Base-by-base conservation (phyloP, 1,140 invertebrate species). In the Drosophila funebris region DNA sequence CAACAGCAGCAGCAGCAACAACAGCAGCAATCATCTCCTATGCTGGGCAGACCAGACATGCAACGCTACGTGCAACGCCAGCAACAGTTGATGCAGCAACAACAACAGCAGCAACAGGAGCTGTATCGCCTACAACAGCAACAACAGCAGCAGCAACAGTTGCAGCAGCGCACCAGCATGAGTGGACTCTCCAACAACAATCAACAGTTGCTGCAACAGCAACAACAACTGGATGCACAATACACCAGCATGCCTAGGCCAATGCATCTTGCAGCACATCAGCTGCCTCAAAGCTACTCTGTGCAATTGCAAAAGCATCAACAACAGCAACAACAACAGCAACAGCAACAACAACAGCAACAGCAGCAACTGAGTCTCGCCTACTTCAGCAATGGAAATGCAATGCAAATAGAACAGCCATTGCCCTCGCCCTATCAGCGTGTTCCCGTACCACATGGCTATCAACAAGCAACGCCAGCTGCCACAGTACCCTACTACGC, bases 371-470 rank as follows among this genome's bases (percentile, higher is more conserved):
- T 92, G 81, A 63, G 90, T 85, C 71, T 91, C 78, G 60, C 56
- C 53, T 89, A 85, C 41, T 92, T 58, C 61, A 91, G 68, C 81
- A 91, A 64, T 54, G 77, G 68, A 41, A 91, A 58, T n/a, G 44
- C 29, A 3, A 6, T 11, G 8, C 52, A 36, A 37, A 14, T 75
- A 14, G 43, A 63, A 0, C 50, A 92, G 24, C 91, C 69, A 11
- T 39, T 83, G 48, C 80, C 82, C 0, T 91, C 90, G 53, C 80
- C 92, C 78, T 94, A 94, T 76, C 93, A 94, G 73, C 91, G 93
- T 29, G 93, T 94, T 18, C 93, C 93, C 0, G 88, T 93, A 53
- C 93, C 93, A 2, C 93, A 94, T 91, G 94, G 91, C 24, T 82
- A 91, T 43, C 82, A 20, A 62, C 73, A 16, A 93, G 75, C 88